These are phyloP conservation scores for Drosophila meridionalis DNA, from an alignment of 2,888 invertebrate genomes.

Conservation along the genomic window DNA sequence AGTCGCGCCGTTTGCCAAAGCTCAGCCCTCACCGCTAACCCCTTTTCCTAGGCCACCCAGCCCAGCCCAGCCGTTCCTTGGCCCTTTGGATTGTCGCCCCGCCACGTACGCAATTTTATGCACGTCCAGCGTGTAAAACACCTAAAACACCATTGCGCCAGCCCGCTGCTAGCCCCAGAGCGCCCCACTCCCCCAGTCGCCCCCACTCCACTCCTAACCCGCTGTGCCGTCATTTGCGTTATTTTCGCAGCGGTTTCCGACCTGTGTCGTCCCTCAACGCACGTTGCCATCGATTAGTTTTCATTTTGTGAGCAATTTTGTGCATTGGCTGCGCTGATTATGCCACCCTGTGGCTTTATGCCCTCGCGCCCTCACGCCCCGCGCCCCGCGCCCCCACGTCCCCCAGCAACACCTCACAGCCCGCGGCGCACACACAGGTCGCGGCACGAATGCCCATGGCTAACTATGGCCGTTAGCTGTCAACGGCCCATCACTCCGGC, in stretches of 20 bases:
- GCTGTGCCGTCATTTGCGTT: constrained; percentile 42
- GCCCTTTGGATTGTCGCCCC: constrained; percentile 21
- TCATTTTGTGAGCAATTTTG: constrained; percentile 75
- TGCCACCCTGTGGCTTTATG: constrained; percentile 38
- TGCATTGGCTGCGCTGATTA: constrained; percentile 74
- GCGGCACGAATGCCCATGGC: constrained; percentile 13
- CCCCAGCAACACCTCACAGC: background rate
- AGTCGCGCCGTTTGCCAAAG: constrained; percentile 26
- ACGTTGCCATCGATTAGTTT: constrained; percentile 79
- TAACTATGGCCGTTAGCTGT: constrained; percentile 46
- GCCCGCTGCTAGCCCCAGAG: constrained; percentile 4
- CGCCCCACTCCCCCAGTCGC: no score
- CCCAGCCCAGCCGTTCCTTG: background rate
- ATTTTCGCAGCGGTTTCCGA: constrained; percentile 49
- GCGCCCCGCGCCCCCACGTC: background rate
- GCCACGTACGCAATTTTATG: constrained; percentile 78
- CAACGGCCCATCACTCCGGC: constrained; percentile 31
- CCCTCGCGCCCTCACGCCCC: constrained; percentile 3
- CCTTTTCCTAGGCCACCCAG: background rate
- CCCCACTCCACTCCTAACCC: background rate
- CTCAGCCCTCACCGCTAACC: background rate
- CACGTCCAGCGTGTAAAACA: constrained; percentile 81
- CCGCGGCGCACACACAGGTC: background rate
- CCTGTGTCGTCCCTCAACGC: constrained; percentile 28
- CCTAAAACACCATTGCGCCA: constrained; percentile 70